Conservation (phyloP, 2,888 invertebrate genomes). For the Harmothoe impar region DNA sequence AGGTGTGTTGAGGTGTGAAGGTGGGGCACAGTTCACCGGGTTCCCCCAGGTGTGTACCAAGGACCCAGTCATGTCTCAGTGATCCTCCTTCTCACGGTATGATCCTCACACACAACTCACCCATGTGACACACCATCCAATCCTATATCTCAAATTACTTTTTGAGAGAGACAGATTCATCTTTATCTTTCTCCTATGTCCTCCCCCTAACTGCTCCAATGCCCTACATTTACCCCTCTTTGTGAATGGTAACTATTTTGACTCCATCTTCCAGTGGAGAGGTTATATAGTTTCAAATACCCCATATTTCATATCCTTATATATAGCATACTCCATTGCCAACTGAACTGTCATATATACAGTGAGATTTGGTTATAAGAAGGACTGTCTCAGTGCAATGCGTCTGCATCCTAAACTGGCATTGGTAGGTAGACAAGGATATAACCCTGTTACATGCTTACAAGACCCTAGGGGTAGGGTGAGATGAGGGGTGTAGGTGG, state of each 20-base stretch:
- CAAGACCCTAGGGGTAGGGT: background rate
- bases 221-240: too few relatives aligned
- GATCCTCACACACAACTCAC: background rate
- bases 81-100: background rate
- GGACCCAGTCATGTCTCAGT: background rate
- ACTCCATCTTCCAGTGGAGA: too few relatives aligned
- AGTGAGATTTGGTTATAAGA: too few relatives aligned
- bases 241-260: too few relatives aligned
- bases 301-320: too few relatives aligned
- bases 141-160: background rate
- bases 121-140: background rate
- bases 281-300: too few relatives aligned
- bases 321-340: too few relatives aligned
- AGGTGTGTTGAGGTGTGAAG: too few relatives aligned
- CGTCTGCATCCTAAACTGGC: background rate
- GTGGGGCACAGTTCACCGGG: background rate
- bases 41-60: background rate
- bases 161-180: background rate
- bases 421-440: background rate
- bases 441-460: background rate
- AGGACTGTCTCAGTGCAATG: too few relatives aligned
- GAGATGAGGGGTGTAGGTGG: background rate
- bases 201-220: too few relatives aligned
- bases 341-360: too few relatives aligned
- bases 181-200: too few relatives aligned